Conservation (phyloP, 2,797 vertebrate species). For the Xyrichtys novacula region DNA sequence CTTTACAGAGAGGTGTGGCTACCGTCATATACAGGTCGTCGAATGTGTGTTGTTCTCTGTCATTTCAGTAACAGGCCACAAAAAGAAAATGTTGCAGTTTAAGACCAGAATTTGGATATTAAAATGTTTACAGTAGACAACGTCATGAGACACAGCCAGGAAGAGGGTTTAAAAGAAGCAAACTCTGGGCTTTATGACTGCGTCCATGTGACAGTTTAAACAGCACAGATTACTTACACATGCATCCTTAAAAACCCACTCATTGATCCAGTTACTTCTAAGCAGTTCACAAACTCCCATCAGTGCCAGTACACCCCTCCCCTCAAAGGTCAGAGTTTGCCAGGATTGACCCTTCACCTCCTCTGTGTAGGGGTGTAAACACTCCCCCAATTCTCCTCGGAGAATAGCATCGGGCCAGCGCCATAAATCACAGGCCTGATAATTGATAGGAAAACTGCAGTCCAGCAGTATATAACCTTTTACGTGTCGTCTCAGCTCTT, state of each 20-base stretch:
- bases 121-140: not conserved
- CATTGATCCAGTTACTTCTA: slow-evolving; percentile 56
- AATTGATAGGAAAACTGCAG: slow-evolving; percentile 99
- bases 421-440: slow-evolving; percentile 98
- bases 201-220: slow-evolving; percentile 22
- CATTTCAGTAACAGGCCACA: slow-evolving; percentile 21
- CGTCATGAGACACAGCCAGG: not conserved
- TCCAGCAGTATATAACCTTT: slow-evolving; percentile 99
- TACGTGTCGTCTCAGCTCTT: slow-evolving; percentile 99
- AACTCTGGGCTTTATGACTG: not conserved
- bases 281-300: slow-evolving; percentile 47
- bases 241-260: slow-evolving; percentile 40
- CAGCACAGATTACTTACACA: slow-evolving; percentile 50
- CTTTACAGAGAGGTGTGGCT: slow-evolving; percentile 47
- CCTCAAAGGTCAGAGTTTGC: slow-evolving; percentile 76
- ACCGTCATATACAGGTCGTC: slow-evolving; percentile 38
- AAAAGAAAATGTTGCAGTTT: not conserved
- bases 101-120: not conserved
- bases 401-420: slow-evolving; percentile 92
- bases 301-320: slow-evolving; percentile 24
- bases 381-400: slow-evolving; percentile 81
- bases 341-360: slow-evolving; percentile 73
- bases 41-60: slow-evolving; percentile 34
- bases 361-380: slow-evolving; percentile 71
- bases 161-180: not conserved